Conservation (phyloP, 2,888 invertebrate species). For the Drosophila emarginata region DNA sequence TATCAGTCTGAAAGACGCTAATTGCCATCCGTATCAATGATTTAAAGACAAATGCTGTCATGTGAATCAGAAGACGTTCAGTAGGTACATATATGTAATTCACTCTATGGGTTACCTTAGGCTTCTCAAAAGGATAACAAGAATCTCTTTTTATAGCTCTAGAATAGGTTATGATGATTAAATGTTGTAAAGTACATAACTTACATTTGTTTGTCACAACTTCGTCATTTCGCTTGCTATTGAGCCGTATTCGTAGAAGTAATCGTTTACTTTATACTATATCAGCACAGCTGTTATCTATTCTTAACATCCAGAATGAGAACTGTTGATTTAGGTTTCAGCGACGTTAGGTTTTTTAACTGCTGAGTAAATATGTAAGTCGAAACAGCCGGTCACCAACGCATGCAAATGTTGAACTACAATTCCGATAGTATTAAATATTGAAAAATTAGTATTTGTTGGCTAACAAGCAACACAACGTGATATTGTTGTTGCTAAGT, state of each 20-base stretch:
- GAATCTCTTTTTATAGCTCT: no score
- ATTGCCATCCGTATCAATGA: not conserved
- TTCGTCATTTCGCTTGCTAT: constrained; percentile 10
- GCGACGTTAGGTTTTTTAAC: constrained; percentile 9
- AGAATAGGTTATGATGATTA: no score
- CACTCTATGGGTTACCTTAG: not conserved
- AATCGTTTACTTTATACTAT: constrained; percentile 7
- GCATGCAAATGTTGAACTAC: constrained; percentile 12
- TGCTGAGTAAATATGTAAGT: constrained; percentile 39
- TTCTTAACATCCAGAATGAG: constrained; percentile 15
- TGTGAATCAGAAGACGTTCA: not conserved
- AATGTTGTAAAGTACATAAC: no score
- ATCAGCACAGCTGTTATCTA: constrained; percentile 46
- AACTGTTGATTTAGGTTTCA: constrained; percentile 31
- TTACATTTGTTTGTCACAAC: not conserved
- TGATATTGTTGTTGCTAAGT: not conserved
- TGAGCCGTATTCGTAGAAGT: not conserved
- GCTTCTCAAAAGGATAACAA: no score
- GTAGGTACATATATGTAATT: not conserved
- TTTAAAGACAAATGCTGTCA: not conserved
- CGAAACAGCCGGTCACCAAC: not conserved
- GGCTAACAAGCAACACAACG: not conserved
- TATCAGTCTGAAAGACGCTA: not conserved
- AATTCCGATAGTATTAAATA: constrained; percentile 15
- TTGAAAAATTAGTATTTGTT: constrained; percentile 1